A percentile compares a stretch with the other conserved stretches of the same genome.
These are phyloP conservation scores for Eupeodes latifasciatus DNA, from an alignment of 2,888 invertebrate genomes.

Conservation along the genomic window DNA sequence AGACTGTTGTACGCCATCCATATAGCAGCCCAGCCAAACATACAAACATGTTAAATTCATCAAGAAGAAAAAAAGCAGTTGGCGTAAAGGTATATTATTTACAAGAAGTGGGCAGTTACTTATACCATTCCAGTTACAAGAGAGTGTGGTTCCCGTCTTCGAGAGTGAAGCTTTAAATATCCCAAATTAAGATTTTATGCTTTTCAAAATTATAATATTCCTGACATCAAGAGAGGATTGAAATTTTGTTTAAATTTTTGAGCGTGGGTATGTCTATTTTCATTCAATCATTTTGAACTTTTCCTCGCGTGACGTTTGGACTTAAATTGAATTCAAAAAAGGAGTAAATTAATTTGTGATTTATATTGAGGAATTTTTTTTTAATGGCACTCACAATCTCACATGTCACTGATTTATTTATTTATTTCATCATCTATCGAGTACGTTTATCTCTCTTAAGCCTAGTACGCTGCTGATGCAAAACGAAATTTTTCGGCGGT, in stretches of 20 bases:
- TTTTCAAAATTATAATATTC: conserved; percentile 13
- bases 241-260: background rate
- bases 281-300: conserved; percentile 47
- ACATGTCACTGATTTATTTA: no score
- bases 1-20: conserved; percentile 16
- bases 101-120: conserved; percentile 29
- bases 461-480: no score
- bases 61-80: conserved; percentile 5
- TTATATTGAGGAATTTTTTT: background rate
- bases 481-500: no score
- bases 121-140: conserved; percentile 8
- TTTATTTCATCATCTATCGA: no score
- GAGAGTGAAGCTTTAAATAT: conserved; percentile 7
- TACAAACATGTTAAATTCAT: conserved; percentile 46
- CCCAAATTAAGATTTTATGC: conserved; percentile 22
- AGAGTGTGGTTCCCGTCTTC: background rate
- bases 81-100: background rate
- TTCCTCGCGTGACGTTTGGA: conserved; percentile 9
- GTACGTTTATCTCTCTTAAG: no score
- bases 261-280: conserved; percentile 43
- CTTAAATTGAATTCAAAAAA: background rate
- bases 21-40: background rate
- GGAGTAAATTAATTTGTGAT: background rate
- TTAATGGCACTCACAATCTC: background rate
- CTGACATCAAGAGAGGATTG: conserved; percentile 28